Evolutionary conservation across 2,113 vertebrate species (phyloP).

Genomic region (Baryphthengus martii): DNA sequence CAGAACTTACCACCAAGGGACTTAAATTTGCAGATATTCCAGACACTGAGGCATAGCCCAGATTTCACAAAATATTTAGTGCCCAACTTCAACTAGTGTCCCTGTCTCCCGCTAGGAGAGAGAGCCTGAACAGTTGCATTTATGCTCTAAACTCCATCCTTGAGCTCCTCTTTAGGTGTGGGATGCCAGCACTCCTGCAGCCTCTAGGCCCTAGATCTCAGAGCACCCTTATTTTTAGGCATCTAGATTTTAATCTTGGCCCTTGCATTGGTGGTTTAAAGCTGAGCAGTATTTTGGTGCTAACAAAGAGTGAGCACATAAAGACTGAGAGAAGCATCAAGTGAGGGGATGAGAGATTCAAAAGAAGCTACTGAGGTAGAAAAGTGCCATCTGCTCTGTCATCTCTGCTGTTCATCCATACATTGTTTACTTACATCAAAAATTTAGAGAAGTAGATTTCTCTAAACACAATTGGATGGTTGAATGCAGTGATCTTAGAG

Average conservation of each 20-base stretch:
- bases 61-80: not conserved
- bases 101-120: not conserved
- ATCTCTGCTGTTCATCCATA: not conserved
- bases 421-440: not conserved
- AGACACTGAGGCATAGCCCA: not conserved
- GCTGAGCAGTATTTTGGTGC: not conserved
- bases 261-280: not conserved
- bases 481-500: too few species aligned
- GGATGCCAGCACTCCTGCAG: not conserved
- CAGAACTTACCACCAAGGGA: not conserved
- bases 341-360: not conserved
- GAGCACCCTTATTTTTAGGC: not conserved
- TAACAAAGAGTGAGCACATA: not conserved
- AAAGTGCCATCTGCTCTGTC: not conserved
- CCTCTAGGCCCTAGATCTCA: not conserved
- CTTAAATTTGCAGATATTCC: not conserved
- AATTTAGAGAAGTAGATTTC: not conserved
- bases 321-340: not conserved
- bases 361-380: not conserved
- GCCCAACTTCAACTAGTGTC: not conserved
- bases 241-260: not conserved
- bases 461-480: not conserved
- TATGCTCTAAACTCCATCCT: not conserved
- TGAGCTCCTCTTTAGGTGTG: not conserved
- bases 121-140: not conserved